Conservation (phyloP, 2,888 invertebrate species). For the Tenthredo mesomela region DNA sequence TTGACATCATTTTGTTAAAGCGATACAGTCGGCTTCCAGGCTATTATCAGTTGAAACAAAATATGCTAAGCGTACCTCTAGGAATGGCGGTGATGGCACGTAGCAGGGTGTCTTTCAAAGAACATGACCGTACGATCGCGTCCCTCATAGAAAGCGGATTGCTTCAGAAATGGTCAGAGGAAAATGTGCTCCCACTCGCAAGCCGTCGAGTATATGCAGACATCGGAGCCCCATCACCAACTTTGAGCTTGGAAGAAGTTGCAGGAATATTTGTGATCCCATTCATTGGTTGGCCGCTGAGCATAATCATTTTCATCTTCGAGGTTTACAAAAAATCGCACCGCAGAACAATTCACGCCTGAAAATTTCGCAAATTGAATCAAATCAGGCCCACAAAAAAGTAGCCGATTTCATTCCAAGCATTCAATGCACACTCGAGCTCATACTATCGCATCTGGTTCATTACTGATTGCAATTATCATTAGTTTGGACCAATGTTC, state of each 20-base stretch:
- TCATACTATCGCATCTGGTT: no score
- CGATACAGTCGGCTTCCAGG: neutral
- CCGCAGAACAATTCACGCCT: neutral
- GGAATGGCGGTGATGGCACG: neutral
- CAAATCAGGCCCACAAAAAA: neutral
- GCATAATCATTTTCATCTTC: neutral
- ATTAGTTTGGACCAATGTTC: neutral
- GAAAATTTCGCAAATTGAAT: neutral
- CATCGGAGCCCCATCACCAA: neutral
- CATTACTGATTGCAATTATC: neutral
- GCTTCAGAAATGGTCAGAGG: neutral
- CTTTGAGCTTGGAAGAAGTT: slow-evolving; percentile 1
- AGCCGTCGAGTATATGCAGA: neutral
- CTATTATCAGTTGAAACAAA: neutral
- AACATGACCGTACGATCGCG: neutral
- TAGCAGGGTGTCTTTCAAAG: neutral
- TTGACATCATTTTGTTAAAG: neutral
- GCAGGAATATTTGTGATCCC: neutral
- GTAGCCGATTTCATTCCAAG: neutral
- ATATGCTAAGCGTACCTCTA: neutral
- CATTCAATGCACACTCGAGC: no score
- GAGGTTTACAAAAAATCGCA: neutral
- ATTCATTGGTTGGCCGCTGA: neutral
- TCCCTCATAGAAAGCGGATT: neutral
- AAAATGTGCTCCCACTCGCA: neutral